These are phyloP conservation scores for Dendrolimus houi DNA, from an alignment of 2,888 invertebrate genomes.

Conservation along the genomic window DNA sequence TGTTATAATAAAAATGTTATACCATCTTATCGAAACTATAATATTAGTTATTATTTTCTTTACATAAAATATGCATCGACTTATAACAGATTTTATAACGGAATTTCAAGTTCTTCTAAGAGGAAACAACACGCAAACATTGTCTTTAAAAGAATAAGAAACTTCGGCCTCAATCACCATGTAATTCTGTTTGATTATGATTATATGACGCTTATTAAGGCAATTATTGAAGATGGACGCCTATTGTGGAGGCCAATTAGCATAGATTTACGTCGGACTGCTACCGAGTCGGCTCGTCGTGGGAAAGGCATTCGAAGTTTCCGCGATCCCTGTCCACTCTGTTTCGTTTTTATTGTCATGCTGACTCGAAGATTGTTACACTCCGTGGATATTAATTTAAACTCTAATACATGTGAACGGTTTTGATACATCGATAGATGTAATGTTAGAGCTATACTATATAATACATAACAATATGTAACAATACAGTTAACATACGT, in stretches of 20 bases:
- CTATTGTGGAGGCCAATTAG: constrained; percentile 52
- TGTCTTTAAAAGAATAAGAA: constrained; percentile 11
- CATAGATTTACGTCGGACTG: constrained; percentile 33
- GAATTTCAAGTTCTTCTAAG: neutral
- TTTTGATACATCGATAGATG: too few relatives aligned
- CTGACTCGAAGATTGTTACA: neutral
- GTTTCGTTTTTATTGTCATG: neutral
- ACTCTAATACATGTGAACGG: too few relatives aligned
- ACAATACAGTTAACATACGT: too few relatives aligned
- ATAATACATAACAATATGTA: too few relatives aligned
- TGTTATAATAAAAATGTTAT: too few relatives aligned
- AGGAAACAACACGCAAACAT: constrained; percentile 2
- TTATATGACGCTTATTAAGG: constrained; percentile 56
- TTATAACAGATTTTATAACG: too few relatives aligned
- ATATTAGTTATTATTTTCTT: too few relatives aligned
- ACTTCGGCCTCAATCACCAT: constrained; percentile 45
- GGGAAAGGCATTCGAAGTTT: constrained; percentile 29
- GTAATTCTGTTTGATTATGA: constrained; percentile 65
- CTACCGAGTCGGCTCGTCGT: constrained; percentile 16
- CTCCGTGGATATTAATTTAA: too few relatives aligned
- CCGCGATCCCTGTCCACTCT: constrained; percentile 3
- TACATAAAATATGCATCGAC: too few relatives aligned
- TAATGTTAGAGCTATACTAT: too few relatives aligned
- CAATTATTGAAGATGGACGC: constrained; percentile 51
- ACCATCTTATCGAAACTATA: too few relatives aligned